Base-by-base conservation (phyloP, 2,888 invertebrate species). In the Lycia hirtaria region DNA sequence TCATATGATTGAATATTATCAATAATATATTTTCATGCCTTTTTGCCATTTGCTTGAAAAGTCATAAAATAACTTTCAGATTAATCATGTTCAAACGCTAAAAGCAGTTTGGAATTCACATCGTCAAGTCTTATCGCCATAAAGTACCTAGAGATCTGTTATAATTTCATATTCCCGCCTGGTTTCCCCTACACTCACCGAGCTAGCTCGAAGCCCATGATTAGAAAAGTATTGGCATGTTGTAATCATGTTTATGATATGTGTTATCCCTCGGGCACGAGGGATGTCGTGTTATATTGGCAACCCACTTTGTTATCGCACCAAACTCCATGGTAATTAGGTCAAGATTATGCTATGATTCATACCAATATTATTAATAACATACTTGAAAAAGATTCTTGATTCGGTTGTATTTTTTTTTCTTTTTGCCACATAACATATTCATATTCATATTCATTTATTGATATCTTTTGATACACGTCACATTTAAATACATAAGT, bases 211-310 rank as follows among this genome's bases (percentile, higher is more conserved):
- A 12, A 22, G 22, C 14, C 19, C 26, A 37, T 58, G 52, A 58
- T 58, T 53, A 49, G 58, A 33, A 58, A 56, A 56, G 56, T 56
- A 56, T 58, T 58, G 58, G 49, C 58, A 51, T 44, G 37, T 32
- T 48, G 35, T 58, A 53, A 58, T 58, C 44, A 49, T 49, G 58
- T 58, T 58, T 58, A 26, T 43, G 24, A 53, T 49, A 53, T 58
- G 33, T 17, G 37, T 49, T 48, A 53, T 49, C 51, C 45, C 43
- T 26, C 41, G 24, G n/a, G 12, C 35, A 56, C 37, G 30, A 37
- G 30, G 22, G 30, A 38, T 37, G 37, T 47, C 53, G 38, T 38
- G 17, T 35, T 37, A 50, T 44, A 38, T 56, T 55, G 30, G 38
- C 17, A 47, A 35, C 47, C 47, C 19, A 32, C 14, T 48, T 48